These are phyloP conservation scores for Crotalus viridis DNA, from an alignment of 2,113 vertebrate species.

Conservation along the genomic window DNA sequence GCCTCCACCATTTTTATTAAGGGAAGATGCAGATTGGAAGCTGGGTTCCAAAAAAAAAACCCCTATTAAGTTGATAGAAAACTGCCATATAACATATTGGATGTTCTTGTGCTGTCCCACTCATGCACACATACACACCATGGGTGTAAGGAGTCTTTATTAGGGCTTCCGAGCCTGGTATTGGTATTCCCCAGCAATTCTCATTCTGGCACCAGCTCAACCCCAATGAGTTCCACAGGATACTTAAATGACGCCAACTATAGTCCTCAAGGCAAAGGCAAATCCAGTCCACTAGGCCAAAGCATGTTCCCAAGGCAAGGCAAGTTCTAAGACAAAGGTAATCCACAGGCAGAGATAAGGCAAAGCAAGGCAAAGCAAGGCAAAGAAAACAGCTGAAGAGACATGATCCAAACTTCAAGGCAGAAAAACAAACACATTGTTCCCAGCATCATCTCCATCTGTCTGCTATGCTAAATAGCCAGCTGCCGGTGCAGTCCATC, in stretches of 20 bases:
- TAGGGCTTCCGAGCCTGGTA: background rate
- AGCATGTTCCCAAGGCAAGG: background rate
- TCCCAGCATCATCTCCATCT: no score
- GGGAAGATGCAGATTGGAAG: background rate
- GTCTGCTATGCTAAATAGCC: no score
- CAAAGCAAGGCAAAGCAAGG: no score
- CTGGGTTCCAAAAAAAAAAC: no score
- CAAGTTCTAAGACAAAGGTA: no score
- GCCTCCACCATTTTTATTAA: background rate
- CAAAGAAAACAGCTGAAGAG: no score
- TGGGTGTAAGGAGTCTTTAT: background rate
- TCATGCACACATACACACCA: background rate
- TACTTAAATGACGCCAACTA: background rate
- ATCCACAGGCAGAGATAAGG: no score
- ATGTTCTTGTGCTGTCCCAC: background rate
- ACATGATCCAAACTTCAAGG: no score
- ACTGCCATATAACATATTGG: background rate
- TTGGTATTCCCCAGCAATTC: background rate
- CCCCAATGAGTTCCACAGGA: background rate
- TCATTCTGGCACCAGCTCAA: background rate
- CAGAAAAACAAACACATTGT: no score
- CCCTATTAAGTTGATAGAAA: background rate
- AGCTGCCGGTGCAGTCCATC: no score
- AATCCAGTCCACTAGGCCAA: background rate
- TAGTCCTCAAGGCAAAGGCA: background rate